Evolutionary conservation across 2,797 vertebrate genomes (phyloP).

Genomic region (Argya squamiceps): DNA sequence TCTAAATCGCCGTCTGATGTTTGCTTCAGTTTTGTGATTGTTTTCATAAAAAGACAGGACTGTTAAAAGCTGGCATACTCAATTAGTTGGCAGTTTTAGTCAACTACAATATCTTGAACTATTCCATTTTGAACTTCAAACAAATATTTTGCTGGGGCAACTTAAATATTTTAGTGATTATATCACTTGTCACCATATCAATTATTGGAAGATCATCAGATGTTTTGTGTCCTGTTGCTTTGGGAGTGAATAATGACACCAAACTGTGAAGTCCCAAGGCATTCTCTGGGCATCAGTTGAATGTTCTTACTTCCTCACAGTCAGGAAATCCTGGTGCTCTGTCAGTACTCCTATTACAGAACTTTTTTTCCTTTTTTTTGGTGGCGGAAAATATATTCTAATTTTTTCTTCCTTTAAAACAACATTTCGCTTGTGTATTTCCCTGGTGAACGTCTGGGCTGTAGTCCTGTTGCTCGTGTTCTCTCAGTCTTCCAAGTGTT

Average conservation of each 20-base stretch:
- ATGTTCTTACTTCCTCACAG: background rate
- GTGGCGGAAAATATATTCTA: background rate
- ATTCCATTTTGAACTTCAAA: background rate
- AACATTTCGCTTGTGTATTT: background rate
- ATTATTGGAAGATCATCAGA: background rate
- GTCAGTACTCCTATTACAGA: background rate
- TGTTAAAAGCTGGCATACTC: background rate
- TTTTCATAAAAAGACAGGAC: background rate
- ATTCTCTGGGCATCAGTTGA: background rate
- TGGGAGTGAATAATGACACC: background rate
- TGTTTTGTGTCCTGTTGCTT: background rate
- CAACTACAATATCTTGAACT: background rate
- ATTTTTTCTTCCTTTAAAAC: background rate
- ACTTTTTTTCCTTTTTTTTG: background rate
- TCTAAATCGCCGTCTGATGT: background rate
- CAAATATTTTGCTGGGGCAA: background rate
- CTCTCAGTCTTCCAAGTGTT: background rate
- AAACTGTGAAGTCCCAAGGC: background rate
- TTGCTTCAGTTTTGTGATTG: background rate
- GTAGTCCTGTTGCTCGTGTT: background rate
- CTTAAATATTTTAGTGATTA: background rate
- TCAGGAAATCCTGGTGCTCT: background rate
- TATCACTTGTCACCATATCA: background rate
- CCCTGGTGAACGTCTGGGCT: background rate
- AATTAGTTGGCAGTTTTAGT: background rate